Evolutionary conservation across 2,888 invertebrate species (phyloP).

Genomic region (Stenodema calcarata): DNA sequence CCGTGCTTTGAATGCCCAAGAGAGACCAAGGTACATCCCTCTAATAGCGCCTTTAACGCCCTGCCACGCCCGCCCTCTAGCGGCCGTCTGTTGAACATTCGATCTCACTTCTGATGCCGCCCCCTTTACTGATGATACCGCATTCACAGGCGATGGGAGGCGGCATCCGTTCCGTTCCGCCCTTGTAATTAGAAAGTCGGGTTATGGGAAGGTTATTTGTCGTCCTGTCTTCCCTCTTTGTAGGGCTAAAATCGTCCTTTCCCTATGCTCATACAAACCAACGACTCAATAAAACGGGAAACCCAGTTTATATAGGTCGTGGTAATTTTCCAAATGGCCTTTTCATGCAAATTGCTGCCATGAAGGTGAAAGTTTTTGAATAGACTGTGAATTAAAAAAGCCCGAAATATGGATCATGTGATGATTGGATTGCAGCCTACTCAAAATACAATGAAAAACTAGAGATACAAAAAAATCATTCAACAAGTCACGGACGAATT

Average conservation of each 20-base stretch:
- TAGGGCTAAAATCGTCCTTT: not conserved
- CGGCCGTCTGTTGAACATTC: not conserved
- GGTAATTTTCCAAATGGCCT: not conserved
- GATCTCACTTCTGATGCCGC: not conserved
- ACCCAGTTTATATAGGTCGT: not conserved
- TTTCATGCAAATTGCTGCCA: not conserved
- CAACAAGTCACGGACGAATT: too few species aligned
- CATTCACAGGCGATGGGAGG: not conserved
- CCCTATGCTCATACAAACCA: not conserved
- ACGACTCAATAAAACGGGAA: not conserved
- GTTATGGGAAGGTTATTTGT: not conserved
- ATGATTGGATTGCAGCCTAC: too few species aligned
- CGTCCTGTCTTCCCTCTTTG: not conserved
- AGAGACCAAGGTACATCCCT: not conserved
- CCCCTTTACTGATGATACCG: not conserved
- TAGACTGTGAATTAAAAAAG: not conserved
- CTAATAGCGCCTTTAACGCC: not conserved
- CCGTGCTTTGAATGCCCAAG: not conserved
- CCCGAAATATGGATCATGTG: too few species aligned
- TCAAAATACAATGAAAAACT: too few species aligned
- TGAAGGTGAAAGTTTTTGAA: not conserved
- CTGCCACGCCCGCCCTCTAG: not conserved
- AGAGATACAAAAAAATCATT: too few species aligned
- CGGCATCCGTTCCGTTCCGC: not conserved
- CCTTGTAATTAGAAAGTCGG: not conserved